Percentiles rank a stretch among this genome's conserved stretches.
These are phyloP conservation scores for Galerucella calmariensis DNA, from an alignment of 2,888 invertebrate species.

Conservation along the genomic window DNA sequence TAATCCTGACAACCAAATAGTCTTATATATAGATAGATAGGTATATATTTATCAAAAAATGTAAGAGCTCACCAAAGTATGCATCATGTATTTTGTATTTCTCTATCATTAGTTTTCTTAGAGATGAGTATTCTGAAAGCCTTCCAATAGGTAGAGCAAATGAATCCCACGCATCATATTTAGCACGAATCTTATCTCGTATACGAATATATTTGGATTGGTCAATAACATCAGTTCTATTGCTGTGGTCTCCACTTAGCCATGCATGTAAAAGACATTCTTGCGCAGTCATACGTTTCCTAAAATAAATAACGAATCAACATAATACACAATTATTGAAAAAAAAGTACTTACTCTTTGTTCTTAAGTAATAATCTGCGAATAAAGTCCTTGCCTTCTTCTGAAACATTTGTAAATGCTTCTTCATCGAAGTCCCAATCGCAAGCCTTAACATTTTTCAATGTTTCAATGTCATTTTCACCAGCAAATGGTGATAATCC, in stretches of 20 bases:
- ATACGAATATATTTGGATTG: conserved; percentile 87
- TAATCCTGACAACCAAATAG: too few relatives aligned
- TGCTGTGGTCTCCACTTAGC: conserved; percentile 89
- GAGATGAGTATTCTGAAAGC: conserved; percentile 95
- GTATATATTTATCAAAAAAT: too few relatives aligned
- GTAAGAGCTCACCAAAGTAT: conserved; percentile 79
- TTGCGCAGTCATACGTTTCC: conserved; percentile 97
- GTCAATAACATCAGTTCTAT: conserved; percentile 81
- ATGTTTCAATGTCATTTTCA: conserved; percentile 96
- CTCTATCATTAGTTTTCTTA: conserved; percentile 94
- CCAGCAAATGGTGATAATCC: conserved; percentile 99
- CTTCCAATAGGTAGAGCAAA: conserved; percentile 95
- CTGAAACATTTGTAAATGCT: conserved; percentile 92
- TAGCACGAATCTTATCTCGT: conserved; percentile 86
- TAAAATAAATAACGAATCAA: conserved; percentile 60
- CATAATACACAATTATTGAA: not conserved
- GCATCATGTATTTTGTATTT: conserved; percentile 97
- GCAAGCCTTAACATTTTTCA: conserved; percentile 98
- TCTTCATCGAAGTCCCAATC: conserved; percentile 99
- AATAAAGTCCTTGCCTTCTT: conserved; percentile 98
- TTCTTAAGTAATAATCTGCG: conserved; percentile 88
- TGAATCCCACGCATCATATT: conserved; percentile 83
- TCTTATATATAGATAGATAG: too few relatives aligned
- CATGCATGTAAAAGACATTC: conserved; percentile 96
- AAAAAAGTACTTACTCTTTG: conserved; percentile 79